Base-by-base conservation (phyloP, 2,113 vertebrate genomes). In the Rhombomys opimus region DNA sequence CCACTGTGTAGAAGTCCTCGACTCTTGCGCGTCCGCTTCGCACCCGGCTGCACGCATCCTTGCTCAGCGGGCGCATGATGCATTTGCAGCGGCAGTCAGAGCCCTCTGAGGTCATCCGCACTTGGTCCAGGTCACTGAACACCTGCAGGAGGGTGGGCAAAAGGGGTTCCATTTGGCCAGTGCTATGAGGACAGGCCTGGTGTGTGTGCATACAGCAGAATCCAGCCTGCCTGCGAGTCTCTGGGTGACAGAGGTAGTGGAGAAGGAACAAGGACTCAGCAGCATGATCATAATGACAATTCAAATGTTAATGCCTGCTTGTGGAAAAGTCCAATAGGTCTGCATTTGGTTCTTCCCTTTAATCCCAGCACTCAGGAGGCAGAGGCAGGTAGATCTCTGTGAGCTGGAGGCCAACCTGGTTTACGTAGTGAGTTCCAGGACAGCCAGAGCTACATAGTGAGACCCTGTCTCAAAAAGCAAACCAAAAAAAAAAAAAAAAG, bases 51-150 rank as follows among this genome's bases (percentile, higher is more conserved):
- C 99, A 99, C 1, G 99, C 99, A 0, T 99, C 99, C 94, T 98
- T 99, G 98, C 99, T 99, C 23, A 99, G 98, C 0, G 99, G 99
- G 1, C 99, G 98, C 99, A 99, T 99, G 98, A 99, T 99, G 98
- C 99, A 99, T 98, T 99, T 99, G 93, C 99, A 99, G 97, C 99
- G 99, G 98, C 99, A 99, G 98, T 99, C 99, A 0, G 99, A 99
- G 90, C 99, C 99, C 97, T 99, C 99, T 0, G 99, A 99, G 0
- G 99, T 99, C 99, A 99, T 99, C 73, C 98, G 98, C n/a, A 99
- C 99, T 14, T 99, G 99, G 72, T 99, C 99, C 0, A 90, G 63
- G 22, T 99, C 99, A 0, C 99, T 99, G 41, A 99, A 99, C 12
- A 99, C 98, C 99, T 99, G 97, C 0, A 0, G 27, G 15, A 0